These are phyloP conservation scores for Vanessa cardui DNA, from an alignment of 2,888 invertebrate species.

Conservation along the genomic window DNA sequence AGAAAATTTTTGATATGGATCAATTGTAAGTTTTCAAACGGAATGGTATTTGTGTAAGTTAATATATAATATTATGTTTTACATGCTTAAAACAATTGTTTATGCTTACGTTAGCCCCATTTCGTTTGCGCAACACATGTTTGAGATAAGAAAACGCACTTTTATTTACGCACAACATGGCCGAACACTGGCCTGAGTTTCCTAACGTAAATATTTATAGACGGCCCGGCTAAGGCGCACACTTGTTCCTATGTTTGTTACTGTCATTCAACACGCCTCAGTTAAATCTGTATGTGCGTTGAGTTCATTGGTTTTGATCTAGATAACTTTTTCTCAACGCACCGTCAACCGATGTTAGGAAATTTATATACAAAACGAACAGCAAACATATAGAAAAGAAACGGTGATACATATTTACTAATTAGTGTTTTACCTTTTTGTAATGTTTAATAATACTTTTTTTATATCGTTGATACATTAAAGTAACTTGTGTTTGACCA, in stretches of 20 bases:
- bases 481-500: not conserved
- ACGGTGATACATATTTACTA: too few species aligned
- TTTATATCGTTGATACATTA: not conserved
- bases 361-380: too few species aligned
- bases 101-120: slow-evolving; percentile 35
- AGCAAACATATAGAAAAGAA: too few species aligned
- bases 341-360: not conserved
- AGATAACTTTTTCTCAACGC: slow-evolving; percentile 10
- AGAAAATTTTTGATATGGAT: too few species aligned
- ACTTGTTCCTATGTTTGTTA: slow-evolving; percentile 79
- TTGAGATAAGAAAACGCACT: slow-evolving; percentile 78
- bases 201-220: slow-evolving; percentile 82
- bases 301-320: slow-evolving; percentile 15
- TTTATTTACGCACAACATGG: slow-evolving; percentile 74
- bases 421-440: too few species aligned
- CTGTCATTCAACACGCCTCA: slow-evolving; percentile 74
- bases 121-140: slow-evolving; percentile 76
- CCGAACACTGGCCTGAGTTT: slow-evolving; percentile 79
- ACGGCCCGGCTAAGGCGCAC: slow-evolving; percentile 62
- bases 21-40: not conserved
- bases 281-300: slow-evolving; percentile 48
- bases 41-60: not conserved
- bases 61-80: slow-evolving; percentile 8
- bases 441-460: not conserved
- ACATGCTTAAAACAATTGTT: slow-evolving; percentile 13